Evolutionary conservation across 2,888 invertebrate species (phyloP).

Genomic region (Meiosimyza platycephala): DNA sequence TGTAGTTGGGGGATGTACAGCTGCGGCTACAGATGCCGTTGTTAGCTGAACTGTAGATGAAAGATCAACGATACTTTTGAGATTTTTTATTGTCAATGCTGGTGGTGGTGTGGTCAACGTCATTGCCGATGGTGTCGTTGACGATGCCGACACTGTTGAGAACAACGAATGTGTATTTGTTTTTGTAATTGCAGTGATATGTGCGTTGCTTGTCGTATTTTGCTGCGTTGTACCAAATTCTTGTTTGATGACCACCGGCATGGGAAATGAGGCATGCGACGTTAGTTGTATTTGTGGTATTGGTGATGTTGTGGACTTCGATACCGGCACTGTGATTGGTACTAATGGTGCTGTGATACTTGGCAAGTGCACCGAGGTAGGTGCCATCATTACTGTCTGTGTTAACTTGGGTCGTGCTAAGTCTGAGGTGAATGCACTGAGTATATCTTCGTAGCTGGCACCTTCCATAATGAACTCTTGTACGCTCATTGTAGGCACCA

Average conservation of each 20-base stretch:
- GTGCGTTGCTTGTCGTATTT: slow-evolving; percentile 19
- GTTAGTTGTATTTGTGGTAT: slow-evolving; percentile 37
- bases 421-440: slow-evolving; percentile 76
- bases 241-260: slow-evolving; percentile 15
- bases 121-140: not conserved
- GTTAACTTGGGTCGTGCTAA: slow-evolving; percentile 69
- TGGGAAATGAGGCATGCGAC: slow-evolving; percentile 10
- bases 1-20: not conserved
- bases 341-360: slow-evolving; percentile 52
- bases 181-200: slow-evolving; percentile 20
- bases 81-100: slow-evolving; percentile 41
- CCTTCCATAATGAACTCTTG: slow-evolving; percentile 82
- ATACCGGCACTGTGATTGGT: slow-evolving; percentile 37
- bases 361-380: slow-evolving; percentile 48
- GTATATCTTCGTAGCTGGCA: slow-evolving; percentile 80
- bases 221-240: slow-evolving; percentile 23
- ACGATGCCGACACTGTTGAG: not conserved
- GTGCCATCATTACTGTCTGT: slow-evolving; percentile 72
- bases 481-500: slow-evolving; percentile 51
- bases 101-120: slow-evolving; percentile 27
- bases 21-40: slow-evolving; percentile 10
- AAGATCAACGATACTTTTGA: slow-evolving; percentile 38
- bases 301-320: slow-evolving; percentile 33
- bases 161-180: slow-evolving; percentile 10
- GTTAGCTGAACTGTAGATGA: slow-evolving; percentile 16